Evolutionary conservation across 2,888 invertebrate species (phyloP).

Genomic region (Diadegma fenestrale): DNA sequence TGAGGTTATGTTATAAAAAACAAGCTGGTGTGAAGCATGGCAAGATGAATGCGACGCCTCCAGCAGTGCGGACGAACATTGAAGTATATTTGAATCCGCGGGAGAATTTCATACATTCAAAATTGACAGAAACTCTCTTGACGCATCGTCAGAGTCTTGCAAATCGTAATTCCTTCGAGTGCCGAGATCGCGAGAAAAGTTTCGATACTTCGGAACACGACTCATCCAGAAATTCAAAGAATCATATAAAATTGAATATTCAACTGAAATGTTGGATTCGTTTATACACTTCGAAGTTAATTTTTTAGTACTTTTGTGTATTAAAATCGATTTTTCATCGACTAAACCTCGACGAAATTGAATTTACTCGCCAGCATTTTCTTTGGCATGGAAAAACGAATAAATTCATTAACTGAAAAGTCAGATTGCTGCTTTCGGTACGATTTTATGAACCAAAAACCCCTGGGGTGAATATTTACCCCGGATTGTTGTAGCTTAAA

Average conservation of each 20-base stretch:
- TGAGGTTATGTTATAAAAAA: slow-evolving; percentile 52
- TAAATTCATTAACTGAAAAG: too few relatives aligned
- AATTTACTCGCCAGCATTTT: too few relatives aligned
- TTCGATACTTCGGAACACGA: background rate
- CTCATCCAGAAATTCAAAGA: background rate
- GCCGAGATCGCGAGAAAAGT: background rate
- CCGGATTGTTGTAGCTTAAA: too few relatives aligned
- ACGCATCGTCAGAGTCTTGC: too few relatives aligned
- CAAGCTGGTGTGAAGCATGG: slow-evolving; percentile 40
- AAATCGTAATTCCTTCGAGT: background rate
- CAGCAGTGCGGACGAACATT: background rate
- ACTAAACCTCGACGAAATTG: too few relatives aligned
- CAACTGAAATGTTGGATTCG: background rate
- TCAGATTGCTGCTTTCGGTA: background rate
- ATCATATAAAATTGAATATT: background rate
- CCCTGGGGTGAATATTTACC: too few relatives aligned
- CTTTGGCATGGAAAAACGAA: too few relatives aligned
- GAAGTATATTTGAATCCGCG: background rate
- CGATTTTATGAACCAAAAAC: background rate
- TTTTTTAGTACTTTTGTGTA: too few relatives aligned
- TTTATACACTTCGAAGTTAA: too few relatives aligned
- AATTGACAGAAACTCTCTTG: background rate
- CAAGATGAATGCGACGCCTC: background rate
- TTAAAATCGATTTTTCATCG: too few relatives aligned
- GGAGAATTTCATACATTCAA: background rate